Percentiles rank a stretch among this genome's conserved stretches.
phyloP scores from a whole-genome alignment of 2,888 invertebrate genomes.

The Dione juno region DNA sequence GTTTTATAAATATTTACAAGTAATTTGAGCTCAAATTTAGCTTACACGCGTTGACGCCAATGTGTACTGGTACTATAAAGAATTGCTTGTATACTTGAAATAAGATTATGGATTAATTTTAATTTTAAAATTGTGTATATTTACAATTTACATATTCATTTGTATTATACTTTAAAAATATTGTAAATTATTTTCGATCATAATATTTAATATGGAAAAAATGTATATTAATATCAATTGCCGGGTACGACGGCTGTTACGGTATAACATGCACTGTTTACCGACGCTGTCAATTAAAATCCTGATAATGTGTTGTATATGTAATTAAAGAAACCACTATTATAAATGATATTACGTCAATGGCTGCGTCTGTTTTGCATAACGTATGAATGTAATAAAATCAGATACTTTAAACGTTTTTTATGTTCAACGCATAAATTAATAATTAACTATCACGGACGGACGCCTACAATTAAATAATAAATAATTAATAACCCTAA shows the following conservation, averaged over 20 bases:
- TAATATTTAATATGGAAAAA: too few relatives aligned
- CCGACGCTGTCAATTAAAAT: conserved; percentile 15
- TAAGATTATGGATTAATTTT: not conserved
- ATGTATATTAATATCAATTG: too few relatives aligned
- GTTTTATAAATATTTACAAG: conserved; percentile 30
- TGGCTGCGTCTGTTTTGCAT: conserved; percentile 12
- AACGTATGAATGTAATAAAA: conserved; percentile 5
- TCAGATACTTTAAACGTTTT: conserved; percentile 8
- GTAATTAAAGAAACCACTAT: conserved; percentile 22
- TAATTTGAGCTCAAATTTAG: conserved; percentile 25
- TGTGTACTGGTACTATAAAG: not conserved
- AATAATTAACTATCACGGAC: not conserved
- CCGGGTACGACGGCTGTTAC: not conserved
- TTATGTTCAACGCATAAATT: conserved; percentile 4
- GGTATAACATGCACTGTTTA: conserved; percentile 4
- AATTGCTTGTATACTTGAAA: not conserved
- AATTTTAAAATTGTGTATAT: not conserved
- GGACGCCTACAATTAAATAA: not conserved
- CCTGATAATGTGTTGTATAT: conserved; percentile 15
- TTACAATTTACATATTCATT: too few relatives aligned
- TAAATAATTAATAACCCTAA: not conserved
- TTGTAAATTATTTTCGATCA: too few relatives aligned
- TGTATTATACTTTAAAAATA: too few relatives aligned
- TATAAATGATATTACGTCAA: conserved; percentile 24
- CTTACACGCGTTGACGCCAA: conserved; percentile 18